Percentiles rank a stretch among this genome's conserved stretches.
These are phyloP conservation scores for Lycia hirtaria DNA, from an alignment of 2,888 invertebrate genomes.

Conservation along the genomic window DNA sequence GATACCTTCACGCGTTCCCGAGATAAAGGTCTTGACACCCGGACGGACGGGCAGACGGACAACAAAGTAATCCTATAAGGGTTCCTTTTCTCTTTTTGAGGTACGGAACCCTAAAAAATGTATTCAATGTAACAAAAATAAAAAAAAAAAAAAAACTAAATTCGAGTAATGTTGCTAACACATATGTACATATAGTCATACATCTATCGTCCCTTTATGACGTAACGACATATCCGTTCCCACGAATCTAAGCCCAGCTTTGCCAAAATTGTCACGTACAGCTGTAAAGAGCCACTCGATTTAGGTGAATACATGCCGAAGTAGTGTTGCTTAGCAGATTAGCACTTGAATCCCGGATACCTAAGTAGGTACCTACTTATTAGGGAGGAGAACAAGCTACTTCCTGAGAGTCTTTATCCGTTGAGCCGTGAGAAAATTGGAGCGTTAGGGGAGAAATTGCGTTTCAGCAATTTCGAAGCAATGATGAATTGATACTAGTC, in stretches of 20 bases:
- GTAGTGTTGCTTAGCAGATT: slow-evolving; percentile 39
- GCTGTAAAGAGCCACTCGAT: slow-evolving; percentile 56
- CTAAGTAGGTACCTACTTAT: not conserved
- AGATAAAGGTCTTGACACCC: too few relatives aligned
- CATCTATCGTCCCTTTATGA: slow-evolving; percentile 25
- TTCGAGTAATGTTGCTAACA: not conserved
- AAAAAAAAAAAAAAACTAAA: not conserved
- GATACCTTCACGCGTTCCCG: too few relatives aligned
- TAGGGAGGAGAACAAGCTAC: slow-evolving; percentile 32
- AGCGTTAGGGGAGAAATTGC: slow-evolving; percentile 26
- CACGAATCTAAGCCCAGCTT: slow-evolving; percentile 55
- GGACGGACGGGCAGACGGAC: too few relatives aligned
- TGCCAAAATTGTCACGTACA: slow-evolving; percentile 71
- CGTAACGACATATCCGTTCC: slow-evolving; percentile 68
- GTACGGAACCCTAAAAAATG: not conserved
- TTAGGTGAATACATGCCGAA: slow-evolving; percentile 28
- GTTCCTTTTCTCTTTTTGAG: too few relatives aligned
- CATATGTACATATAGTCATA: not conserved
- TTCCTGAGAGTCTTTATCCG: slow-evolving; percentile 67
- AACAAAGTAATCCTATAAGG: too few relatives aligned
- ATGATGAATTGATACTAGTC: too few relatives aligned
- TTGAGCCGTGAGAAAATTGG: slow-evolving; percentile 62
- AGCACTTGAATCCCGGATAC: slow-evolving; percentile 39
- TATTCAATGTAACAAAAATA: not conserved
- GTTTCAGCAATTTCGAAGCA: too few relatives aligned